These are phyloP conservation scores for Diachrysia chrysitis DNA, from an alignment of 2,888 invertebrate genomes.

Conservation along the genomic window DNA sequence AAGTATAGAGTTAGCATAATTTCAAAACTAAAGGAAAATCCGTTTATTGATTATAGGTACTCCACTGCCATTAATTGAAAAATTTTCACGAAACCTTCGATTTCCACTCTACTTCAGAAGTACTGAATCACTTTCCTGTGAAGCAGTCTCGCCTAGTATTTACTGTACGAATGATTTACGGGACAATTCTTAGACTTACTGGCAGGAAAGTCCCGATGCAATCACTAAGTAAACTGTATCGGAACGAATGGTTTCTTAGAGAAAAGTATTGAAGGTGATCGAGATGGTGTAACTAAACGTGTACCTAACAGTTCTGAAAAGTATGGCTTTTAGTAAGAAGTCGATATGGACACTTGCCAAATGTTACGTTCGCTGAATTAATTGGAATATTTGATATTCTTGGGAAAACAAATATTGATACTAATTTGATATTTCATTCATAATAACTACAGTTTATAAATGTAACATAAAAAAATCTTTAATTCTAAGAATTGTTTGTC, in stretches of 20 bases:
- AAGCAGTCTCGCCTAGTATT: conserved; percentile 38
- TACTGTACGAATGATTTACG: conserved; percentile 36
- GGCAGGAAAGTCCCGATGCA: conserved; percentile 23
- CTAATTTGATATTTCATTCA: neutral
- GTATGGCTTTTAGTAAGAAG: neutral
- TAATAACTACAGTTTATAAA: neutral
- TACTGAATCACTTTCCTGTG: conserved; percentile 16
- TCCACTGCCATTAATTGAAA: conserved; percentile 11
- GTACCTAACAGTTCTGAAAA: neutral
- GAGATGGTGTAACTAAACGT: neutral
- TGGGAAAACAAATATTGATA: neutral
- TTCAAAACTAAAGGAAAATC: conserved; percentile 1
- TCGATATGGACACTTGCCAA: neutral
- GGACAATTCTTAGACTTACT: conserved; percentile 21
- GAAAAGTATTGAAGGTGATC: neutral
- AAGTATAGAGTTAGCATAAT: neutral
- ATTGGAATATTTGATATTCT: conserved; percentile 1
- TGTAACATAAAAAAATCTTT: neutral
- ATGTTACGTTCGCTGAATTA: neutral
- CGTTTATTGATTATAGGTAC: neutral
- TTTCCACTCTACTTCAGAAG: conserved; percentile 16
- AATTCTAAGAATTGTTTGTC: neutral
- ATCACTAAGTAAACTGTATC: conserved; percentile 26
- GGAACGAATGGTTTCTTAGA: neutral
- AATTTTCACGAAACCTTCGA: conserved; percentile 22